These are phyloP conservation scores for Anomalospiza imberbis DNA, from an alignment of 2,797 vertebrate species.

Conservation along the genomic window DNA sequence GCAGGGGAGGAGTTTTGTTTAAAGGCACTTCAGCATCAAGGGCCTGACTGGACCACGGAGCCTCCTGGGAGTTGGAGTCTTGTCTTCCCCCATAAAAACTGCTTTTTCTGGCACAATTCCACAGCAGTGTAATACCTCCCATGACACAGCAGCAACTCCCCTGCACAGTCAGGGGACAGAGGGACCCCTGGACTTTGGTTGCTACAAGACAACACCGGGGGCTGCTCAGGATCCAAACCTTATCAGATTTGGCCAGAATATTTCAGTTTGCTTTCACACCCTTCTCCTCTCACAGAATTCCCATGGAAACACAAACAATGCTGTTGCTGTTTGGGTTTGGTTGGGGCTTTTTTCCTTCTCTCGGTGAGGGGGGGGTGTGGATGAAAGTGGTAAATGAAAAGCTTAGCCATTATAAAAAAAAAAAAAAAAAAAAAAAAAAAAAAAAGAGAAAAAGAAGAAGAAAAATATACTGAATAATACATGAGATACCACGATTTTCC, in stretches of 20 bases:
- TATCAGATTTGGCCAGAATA: background rate
- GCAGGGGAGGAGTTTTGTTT: background rate
- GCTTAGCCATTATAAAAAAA: background rate
- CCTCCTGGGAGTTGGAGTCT: conserved; percentile 32
- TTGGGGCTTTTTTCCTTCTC: background rate
- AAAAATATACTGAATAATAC: background rate
- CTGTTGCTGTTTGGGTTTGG: background rate
- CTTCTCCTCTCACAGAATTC: background rate
- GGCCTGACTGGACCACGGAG: background rate
- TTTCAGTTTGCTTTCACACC: background rate
- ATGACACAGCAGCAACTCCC: background rate
- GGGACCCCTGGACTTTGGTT: fast-evolving
- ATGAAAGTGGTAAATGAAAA: background rate
- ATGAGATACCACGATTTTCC: background rate
- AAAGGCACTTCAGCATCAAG: background rate
- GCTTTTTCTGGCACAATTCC: background rate
- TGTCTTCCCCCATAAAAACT: background rate
- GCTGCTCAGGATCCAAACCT: background rate
- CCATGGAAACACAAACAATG: conserved; percentile 62
- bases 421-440: too few relatives aligned
- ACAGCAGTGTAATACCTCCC: background rate
- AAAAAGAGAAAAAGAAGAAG: too few relatives aligned
- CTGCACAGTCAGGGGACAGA: background rate
- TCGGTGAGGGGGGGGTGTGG: fast-evolving
- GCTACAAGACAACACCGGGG: background rate